Base-by-base conservation (phyloP, 2,113 vertebrate species). In the Guaruba guarouba region DNA sequence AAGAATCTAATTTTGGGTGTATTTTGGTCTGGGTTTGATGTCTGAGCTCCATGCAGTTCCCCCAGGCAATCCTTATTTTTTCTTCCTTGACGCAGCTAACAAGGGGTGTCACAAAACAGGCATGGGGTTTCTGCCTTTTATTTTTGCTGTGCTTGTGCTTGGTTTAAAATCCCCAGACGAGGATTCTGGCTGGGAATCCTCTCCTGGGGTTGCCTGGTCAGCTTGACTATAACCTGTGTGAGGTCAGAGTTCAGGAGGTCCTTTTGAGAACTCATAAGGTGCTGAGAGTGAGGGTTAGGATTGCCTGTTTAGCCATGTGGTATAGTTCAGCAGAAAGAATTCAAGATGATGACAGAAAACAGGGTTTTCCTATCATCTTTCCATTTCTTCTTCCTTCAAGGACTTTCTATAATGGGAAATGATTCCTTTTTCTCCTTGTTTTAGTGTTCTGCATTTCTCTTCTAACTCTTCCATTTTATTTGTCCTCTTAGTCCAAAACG, bases 301-400 rank as follows among this genome's bases (percentile, higher is more conserved):
- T 70, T 43, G 4, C 69, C 29, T 39, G 5, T 35, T 33, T 37
- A 52, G 6, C 35, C 0, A 0, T 23, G 15, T 62, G 61, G 11
- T 64, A 9, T 6, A 25, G 22, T 71, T 46, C 31, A n/a, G 23
- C 29, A 41, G 70, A 25, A 86, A 18, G 17, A 63, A 69, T 20
- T 76, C 13, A 33, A 51, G 57, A 54, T 16, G 2, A 24, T 33
- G 28, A 54, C 43, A 61, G 37, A 35, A 76, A 46, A 31, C 43
- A 66, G n/a, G 23, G 4, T 63, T 82, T 68, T 70, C 37, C 37
- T 63, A 1, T 67, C 4, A 11, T 70, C 33, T 46, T 84, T 73
- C 54, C 8, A 5, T 33, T 31, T 78, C 16, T 4, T 39, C 17
- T 57, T 92, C 44, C 16, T 18, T 92, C 33, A n/a, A 35, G n/a